Evolutionary conservation across 2,797 vertebrate genomes (phyloP), one percentile per base, ranked within the genome.

Genomic region (Oreochromis mossambicus): DNA sequence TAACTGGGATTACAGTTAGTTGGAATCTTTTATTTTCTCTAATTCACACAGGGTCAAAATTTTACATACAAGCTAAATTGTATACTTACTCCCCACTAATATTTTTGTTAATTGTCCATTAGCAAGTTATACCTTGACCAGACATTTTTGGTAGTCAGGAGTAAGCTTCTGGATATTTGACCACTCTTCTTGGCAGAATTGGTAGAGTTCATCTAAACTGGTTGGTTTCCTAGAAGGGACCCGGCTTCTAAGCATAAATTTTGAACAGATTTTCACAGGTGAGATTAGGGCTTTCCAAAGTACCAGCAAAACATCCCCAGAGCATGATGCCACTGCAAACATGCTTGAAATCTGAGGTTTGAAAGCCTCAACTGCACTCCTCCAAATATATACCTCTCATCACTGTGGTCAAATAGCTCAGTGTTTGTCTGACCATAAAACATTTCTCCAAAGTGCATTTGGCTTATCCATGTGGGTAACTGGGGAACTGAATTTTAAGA

Each of bases 41-140:
- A 15, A 24, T 68, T 41, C n/a, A 68, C 21, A 26, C 36, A 24
- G 4, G 11, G 0, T 66, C 7, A 14, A 43, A 68, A 15, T 24
- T 26, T 15, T 24, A 4, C 2, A 0, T 43, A 10, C 38, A 68
- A 43, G 13, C 38, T 68, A 24, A 68, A 68, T 36, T 63, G 4
- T 24, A 68, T 68, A 43, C 1, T 24, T 43, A 68, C 3, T 41
- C 13, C 21, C 15, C 21, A 3, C 21, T 68, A 41, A 68, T 1
- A 15, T 36, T 24, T 68, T 68, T 36, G 10, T 19, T 63, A 13
- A 68, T 6, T 26, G 13, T 43, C 38, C 63, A 7, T 68, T 24
- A 24, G 1, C 8, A 41, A 68, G 19, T 24, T 68, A 0, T 5
- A 41, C n/a, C n/a, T 1, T 63, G n/a, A 41, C 0, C 13, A 43